These are phyloP conservation scores for Zelleria hepariella DNA, from an alignment of 2,888 invertebrate genomes.

Conservation along the genomic window DNA sequence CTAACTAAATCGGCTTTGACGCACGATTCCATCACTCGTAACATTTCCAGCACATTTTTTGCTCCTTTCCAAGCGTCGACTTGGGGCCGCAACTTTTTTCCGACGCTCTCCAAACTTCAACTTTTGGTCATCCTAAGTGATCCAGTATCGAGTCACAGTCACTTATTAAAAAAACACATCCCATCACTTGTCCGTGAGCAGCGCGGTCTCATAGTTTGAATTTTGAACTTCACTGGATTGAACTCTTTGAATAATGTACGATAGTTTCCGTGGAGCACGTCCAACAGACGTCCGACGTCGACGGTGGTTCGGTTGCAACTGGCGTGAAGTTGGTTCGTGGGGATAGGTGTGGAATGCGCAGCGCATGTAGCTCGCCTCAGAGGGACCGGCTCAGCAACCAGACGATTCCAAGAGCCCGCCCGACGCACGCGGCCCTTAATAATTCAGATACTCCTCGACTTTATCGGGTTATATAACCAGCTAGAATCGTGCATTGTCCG, in stretches of 20 bases:
- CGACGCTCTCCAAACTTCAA: conserved; percentile 39
- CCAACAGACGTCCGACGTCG: conserved; percentile 43
- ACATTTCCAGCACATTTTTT: conserved; percentile 60
- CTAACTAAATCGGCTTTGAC: conserved; percentile 66
- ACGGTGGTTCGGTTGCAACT: conserved; percentile 54
- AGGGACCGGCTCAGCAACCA: conserved; percentile 49
- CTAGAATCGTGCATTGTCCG: conserved; percentile 66
- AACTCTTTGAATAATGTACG: conserved; percentile 58
- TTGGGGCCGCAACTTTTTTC: conserved; percentile 64
- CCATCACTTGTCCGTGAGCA: conserved; percentile 39
- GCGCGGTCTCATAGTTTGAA: conserved; percentile 23
- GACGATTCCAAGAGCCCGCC: conserved; percentile 43
- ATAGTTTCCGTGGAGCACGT: conserved; percentile 42
- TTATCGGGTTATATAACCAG: conserved; percentile 60
- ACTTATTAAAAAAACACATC: conserved; percentile 29
- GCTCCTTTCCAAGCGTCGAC: conserved; percentile 32
- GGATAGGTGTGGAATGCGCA: conserved; percentile 67
- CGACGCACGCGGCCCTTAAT: conserved; percentile 37
- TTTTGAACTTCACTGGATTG: conserved; percentile 28
- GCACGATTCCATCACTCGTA: conserved; percentile 61
- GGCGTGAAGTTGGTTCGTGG: conserved; percentile 58
- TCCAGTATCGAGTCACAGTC: conserved; percentile 24
- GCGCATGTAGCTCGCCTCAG: conserved; percentile 38
- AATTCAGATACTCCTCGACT: conserved; percentile 34
- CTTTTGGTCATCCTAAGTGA: conserved; percentile 61